These are phyloP conservation scores for Pocillopora damicornis DNA, from an alignment of 64 coral and sea anemone genomes.

Conservation along the genomic window DNA sequence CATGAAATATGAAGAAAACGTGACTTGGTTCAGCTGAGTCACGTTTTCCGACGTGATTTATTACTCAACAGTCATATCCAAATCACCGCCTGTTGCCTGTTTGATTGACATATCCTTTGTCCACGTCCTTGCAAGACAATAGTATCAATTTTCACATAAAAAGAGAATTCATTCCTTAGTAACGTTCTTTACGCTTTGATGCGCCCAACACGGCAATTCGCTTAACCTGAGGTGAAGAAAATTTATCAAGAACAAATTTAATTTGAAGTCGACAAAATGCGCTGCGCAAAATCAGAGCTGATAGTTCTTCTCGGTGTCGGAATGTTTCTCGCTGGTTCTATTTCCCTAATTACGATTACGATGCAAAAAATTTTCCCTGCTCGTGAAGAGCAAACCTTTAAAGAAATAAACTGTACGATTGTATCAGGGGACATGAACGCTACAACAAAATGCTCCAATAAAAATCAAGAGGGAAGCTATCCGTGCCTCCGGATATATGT, in stretches of 20 bases:
- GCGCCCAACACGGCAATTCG: not conserved
- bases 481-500: slow-evolving; percentile 31
- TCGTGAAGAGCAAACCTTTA: slow-evolving; percentile 23
- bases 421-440: slow-evolving; percentile 6
- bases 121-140: not conserved
- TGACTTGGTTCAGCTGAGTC: not conserved
- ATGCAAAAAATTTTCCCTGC: slow-evolving; percentile 1
- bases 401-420: slow-evolving; percentile 35
- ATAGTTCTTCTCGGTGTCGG: slow-evolving; percentile 2
- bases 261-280: not conserved
- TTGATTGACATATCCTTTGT: not conserved
- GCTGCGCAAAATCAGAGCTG: not conserved
- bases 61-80: not conserved
- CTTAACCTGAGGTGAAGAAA: not conserved
- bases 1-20: not conserved
- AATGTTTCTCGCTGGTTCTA: not conserved
- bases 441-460: slow-evolving; percentile 4
- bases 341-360: not conserved
- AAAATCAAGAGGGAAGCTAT: not conserved
- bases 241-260: not conserved
- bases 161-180: too few relatives aligned
- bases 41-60: not conserved
- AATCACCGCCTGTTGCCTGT: not conserved
- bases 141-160: not conserved
- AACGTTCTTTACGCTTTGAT: too few relatives aligned